Base-by-base conservation (phyloP, 2,888 invertebrate species). In the Thelaira solivaga region DNA sequence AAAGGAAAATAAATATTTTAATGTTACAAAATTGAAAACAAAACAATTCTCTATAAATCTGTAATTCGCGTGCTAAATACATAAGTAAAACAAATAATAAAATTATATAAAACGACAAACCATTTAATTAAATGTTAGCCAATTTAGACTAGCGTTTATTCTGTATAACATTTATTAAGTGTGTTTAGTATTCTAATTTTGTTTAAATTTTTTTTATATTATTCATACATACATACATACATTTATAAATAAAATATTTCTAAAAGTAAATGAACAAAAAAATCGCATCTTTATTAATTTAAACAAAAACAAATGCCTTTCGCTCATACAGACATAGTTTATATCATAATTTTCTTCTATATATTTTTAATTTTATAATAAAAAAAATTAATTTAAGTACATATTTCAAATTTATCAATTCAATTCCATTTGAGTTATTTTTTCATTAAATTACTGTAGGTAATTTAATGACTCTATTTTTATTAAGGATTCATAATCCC, bases 11-110 rank as follows among this genome's bases (percentile, higher is more conserved):
- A 67, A 67, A 57, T 49, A 65, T 51, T 69, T 55, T 41, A 41
- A 71, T 67, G 71, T 71, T 76, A 61, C 53, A 24, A 43, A 76
- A 36, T 68, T 57, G 10, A 47, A 39, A 55, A 62, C 24, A 43
- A n/a, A n/a, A 24, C 29, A 68, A 47, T 55, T 67, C 36, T 68
- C 39, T 45, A 61, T 64, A 71, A 71, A 45, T 59, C 10, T 64
- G 49, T 55, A 75, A 75, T 75, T 71, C 53, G 65, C 47, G 75
- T 79, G 78, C 78, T 79, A 79, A 77, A 36, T 29, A 64, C 55
- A 69, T 43, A 64, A 10, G 51, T 39, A 47, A 68, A 22, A 51
- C 34, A 39, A 20, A 13, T 41, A 34, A 18, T 34, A 61, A 51
- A 26, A 55, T 62, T 51, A 43, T 31, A 43, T 41, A 43, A 51